Base-by-base conservation (phyloP, 2,888 invertebrate genomes). In the Proisotoma minuta region DNA sequence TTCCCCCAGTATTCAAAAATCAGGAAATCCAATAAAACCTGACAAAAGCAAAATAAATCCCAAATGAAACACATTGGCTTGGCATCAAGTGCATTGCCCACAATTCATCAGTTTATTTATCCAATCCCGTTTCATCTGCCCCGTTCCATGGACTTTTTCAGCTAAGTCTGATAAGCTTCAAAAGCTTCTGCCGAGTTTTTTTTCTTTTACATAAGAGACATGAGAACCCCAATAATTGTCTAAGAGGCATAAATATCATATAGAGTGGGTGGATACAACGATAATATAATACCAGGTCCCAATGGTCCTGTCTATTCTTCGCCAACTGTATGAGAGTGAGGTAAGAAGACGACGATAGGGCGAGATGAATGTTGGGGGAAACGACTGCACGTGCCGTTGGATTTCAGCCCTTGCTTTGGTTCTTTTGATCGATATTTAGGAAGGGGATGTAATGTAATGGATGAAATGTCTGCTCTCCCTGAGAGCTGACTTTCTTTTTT, bases 401-500 rank as follows among this genome's bases (percentile, higher is more conserved):
- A 34, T 34, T 34, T 34, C 34, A 34, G 34, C 34, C 34, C 34
- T 34, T 34, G 8, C 34, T 34, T 15, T 34, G 8, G 8, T 43
- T 4, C 18, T 4, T 20, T n/a, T 43, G 43, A 43, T 43, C 43
- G 43, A 43, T 43, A 43, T 5, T 4, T 4, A 43, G n/a, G 43
- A 43, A 20, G 34, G 15, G 15, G 34, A 34, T 10, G 34, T 8
- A 34, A 34, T 8, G 34, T 15, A 34, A 34, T 15, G 43, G 43
- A 43, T 43, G 43, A 4, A 43, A 18, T 5, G 8, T 15, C 8
- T 10, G 8, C 18, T 5, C 43, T 20, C 20, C 43, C 10, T 43
- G 18, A 18, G 34, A 15, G 34, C 43, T 43, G 43, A 43, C 43
- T 43, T 43, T 43, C 43, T 43, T 43, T 43, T 43, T 43, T 34